Evolutionary conservation across 2,113 vertebrate genomes (phyloP).

Genomic region (Azemiops feae): DNA sequence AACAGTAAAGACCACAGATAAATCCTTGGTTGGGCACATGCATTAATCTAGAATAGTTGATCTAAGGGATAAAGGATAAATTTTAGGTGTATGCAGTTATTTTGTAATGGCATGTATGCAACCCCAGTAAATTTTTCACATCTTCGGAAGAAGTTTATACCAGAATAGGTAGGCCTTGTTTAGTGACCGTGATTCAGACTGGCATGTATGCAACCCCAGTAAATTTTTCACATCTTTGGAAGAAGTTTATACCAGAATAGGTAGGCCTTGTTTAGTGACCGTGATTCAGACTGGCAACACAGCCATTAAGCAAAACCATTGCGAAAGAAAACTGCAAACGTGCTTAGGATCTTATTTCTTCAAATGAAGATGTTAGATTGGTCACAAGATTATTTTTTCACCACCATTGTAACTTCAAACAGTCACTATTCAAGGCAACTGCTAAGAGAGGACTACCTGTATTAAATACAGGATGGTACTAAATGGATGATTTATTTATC

Average conservation of each 20-base stretch:
- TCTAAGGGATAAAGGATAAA: slow-evolving; percentile 15
- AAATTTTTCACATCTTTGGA: not conserved
- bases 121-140: not conserved
- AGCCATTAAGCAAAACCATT: not conserved
- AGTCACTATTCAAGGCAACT: not conserved
- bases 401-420: not conserved
- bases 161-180: not conserved
- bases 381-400: not conserved
- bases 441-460: not conserved
- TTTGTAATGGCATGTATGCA: not conserved
- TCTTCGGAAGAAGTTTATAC: not conserved
- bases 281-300: not conserved
- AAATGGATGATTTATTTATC: not conserved
- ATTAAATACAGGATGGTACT: not conserved
- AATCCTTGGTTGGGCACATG: not conserved
- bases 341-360: not conserved
- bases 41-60: not conserved
- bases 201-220: not conserved
- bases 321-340: not conserved
- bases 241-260: not conserved
- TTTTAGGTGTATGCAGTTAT: not conserved
- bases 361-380: not conserved
- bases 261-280: not conserved
- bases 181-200: not conserved
- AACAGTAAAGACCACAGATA: not conserved